A percentile compares a stretch with the other conserved stretches of the same genome.
phyloP scores from a whole-genome alignment of 2,888 invertebrate genomes.

The Mechanitis messenoides region DNA sequence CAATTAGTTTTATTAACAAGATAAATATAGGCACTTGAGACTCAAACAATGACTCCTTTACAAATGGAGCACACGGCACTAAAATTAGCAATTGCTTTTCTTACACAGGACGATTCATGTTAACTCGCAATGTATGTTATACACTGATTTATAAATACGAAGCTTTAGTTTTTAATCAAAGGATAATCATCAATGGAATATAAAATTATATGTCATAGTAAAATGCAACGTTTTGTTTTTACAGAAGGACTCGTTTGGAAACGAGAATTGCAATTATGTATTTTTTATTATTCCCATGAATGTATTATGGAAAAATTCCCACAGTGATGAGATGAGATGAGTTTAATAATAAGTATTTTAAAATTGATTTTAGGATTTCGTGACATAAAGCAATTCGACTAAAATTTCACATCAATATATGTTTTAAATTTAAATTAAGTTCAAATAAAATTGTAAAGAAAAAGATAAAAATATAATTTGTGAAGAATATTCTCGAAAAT shows the following conservation, averaged over 20 bases:
- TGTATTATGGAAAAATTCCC: not conserved
- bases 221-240: not conserved
- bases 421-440: too few relatives aligned
- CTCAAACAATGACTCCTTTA: conserved; percentile 31
- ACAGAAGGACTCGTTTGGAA: conserved; percentile 18
- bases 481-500: too few relatives aligned
- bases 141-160: conserved; percentile 10
- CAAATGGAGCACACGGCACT: conserved; percentile 45
- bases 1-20: conserved; percentile 29
- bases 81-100: conserved; percentile 29
- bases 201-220: not conserved
- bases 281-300: not conserved
- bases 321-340: not conserved
- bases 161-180: not conserved
- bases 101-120: not conserved
- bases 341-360: not conserved
- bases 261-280: conserved; percentile 3
- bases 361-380: too few relatives aligned
- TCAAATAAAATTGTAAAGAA: too few relatives aligned
- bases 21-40: conserved; percentile 21
- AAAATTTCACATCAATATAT: too few relatives aligned
- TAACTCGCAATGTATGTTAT: not conserved
- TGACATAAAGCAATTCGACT: too few relatives aligned
- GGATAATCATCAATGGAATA: conserved; percentile 11
- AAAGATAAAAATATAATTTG: too few relatives aligned